phyloP scores from a whole-genome alignment of 92 coral and sea anemone genomes.

The Paragorgia papillata region DNA sequence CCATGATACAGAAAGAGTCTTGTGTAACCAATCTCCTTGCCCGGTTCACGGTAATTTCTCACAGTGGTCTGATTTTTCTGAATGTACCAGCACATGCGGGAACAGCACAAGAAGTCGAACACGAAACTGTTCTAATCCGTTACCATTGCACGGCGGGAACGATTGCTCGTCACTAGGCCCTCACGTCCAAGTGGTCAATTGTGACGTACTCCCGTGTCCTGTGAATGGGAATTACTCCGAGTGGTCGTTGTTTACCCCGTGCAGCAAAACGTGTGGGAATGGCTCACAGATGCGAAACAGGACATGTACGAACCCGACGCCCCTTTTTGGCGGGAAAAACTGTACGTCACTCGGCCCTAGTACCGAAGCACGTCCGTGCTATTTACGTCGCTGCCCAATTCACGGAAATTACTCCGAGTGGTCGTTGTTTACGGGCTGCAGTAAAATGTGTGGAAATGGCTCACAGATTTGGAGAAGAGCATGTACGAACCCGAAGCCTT shows the following conservation, averaged over 20 bases:
- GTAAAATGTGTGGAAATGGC: constrained; percentile 25
- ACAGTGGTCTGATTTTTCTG: constrained; percentile 65
- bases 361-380: constrained; percentile 55
- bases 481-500: constrained; percentile 46
- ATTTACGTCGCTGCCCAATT: constrained; percentile 69
- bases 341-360: constrained; percentile 69
- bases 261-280: constrained; percentile 72
- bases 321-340: constrained; percentile 73
- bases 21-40: constrained; percentile 54
- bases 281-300: constrained; percentile 68
- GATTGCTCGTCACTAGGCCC: constrained; percentile 72
- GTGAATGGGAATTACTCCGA: constrained; percentile 71
- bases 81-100: constrained; percentile 77
- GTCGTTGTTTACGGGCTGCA: constrained; percentile 25
- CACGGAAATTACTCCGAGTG: constrained; percentile 31
- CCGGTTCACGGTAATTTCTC: constrained; percentile 78
- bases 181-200: constrained; percentile 35
- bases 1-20: constrained; percentile 8
- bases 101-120: constrained; percentile 62
- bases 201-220: constrained; percentile 72
- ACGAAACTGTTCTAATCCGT: constrained; percentile 71
- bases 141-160: constrained; percentile 69
- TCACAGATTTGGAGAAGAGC: constrained; percentile 29
- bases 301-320: constrained; percentile 70
- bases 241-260: constrained; percentile 67